Percentiles rank a stretch among this genome's conserved stretches.
These are phyloP conservation scores for Anseranas semipalmata DNA, from an alignment of 2,113 vertebrate genomes.

Conservation along the genomic window DNA sequence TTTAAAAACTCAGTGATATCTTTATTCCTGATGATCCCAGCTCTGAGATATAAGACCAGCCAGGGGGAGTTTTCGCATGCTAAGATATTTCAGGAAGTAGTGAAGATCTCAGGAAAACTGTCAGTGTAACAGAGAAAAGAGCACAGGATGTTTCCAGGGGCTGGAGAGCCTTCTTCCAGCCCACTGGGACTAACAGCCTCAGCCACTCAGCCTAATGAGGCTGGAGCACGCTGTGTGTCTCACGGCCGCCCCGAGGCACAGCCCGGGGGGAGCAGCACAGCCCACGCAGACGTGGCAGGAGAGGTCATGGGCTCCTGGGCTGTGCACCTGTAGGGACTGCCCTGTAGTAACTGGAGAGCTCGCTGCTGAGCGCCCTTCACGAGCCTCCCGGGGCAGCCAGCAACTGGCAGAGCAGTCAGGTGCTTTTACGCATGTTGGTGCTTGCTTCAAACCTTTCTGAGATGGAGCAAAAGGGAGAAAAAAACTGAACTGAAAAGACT, in stretches of 20 bases:
- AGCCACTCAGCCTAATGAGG: not conserved
- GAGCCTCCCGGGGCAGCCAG: not conserved
- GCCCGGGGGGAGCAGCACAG: not conserved
- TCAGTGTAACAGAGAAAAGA: not conserved
- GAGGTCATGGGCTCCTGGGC: not conserved
- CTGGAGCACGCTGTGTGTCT: not conserved
- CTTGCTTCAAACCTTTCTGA: not conserved
- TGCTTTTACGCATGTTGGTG: not conserved
- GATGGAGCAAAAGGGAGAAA: not conserved
- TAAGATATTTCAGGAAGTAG: not conserved
- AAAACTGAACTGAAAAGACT: not conserved
- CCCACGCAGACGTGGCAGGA: not conserved
- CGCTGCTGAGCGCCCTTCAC: fast-evolving
- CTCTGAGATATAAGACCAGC: not conserved
- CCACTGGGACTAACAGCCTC: not conserved
- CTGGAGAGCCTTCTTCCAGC: not conserved
- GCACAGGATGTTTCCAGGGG: not conserved
- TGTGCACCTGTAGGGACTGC: not conserved
- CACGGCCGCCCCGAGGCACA: fast-evolving
- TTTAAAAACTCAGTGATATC: not conserved
- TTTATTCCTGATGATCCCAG: not conserved
- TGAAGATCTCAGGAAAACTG: fast-evolving
- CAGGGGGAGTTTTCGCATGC: not conserved
- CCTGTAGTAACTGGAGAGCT: not conserved
- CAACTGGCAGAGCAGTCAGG: not conserved